Conservation (phyloP, 2,113 vertebrate genomes). For the Fulica atra region DNA sequence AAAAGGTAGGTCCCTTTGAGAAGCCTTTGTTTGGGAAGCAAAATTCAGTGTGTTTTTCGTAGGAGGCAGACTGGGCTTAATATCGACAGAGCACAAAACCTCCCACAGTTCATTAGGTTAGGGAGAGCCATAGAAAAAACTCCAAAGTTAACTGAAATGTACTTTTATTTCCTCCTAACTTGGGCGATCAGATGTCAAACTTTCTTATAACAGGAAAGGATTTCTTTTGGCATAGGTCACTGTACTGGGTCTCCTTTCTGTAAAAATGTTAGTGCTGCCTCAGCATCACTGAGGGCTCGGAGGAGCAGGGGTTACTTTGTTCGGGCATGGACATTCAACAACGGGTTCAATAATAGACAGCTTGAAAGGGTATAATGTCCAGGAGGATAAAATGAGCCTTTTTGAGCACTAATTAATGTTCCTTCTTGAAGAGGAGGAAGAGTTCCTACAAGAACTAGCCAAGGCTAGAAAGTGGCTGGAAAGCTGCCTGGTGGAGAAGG, state of each 20-base stretch:
- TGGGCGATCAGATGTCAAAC: neutral
- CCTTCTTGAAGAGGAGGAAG: neutral
- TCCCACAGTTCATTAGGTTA: neutral
- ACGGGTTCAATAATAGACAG: accelerated
- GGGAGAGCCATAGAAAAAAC: neutral
- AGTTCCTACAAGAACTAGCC: neutral
- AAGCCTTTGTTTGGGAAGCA: neutral
- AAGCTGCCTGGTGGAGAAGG: no score
- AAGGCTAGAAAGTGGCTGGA: no score
- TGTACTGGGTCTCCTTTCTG: neutral
- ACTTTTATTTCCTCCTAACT: neutral
- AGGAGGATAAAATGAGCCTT: neutral
- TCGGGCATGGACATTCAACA: neutral
- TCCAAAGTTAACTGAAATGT: neutral
- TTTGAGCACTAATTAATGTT: neutral
- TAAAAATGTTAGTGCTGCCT: neutral
- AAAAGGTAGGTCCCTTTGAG: neutral
- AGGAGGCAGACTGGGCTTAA: neutral
- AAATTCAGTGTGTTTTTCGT: neutral
- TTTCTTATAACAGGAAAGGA: neutral
- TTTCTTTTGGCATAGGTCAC: neutral
- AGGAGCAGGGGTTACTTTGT: neutral
- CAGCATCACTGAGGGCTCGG: neutral
- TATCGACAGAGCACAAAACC: neutral
- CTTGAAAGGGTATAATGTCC: neutral